Base-by-base conservation (phyloP, 2,113 vertebrate species). In the Ploceus nigricollis region DNA sequence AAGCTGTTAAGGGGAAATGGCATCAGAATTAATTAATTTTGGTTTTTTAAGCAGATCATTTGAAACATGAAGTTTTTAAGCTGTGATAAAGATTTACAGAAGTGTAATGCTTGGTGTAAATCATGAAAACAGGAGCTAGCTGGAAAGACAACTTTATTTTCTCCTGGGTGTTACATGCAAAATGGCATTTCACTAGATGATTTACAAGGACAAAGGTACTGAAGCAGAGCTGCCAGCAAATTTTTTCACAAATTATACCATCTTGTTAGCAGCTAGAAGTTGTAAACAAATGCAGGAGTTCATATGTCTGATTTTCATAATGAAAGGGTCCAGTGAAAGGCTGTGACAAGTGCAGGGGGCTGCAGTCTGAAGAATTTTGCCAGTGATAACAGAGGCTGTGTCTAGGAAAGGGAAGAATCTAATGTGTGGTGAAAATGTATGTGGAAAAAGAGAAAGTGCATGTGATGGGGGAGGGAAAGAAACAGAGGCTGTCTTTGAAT, bases 351-450 rank as follows among this genome's bases (percentile, higher is more conserved):
- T 85, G 73, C 57, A 57, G n/a, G n/a, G 73, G 70, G 18, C 24
- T 81, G 51, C 82, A 96, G 58, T 70, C 58, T 63, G 58, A 95
- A 92, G 66, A 82, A 92, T 86, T 85, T 87, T 90, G 51, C 35
- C 33, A 28, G 54, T 50, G 33, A 35, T 94, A 79, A 80, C 7
- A 2, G 50, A 65, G 45, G 15, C 54, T 86, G 63, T 94, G 70
- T 80, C 70, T 73, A 39, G 45, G 39, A 88, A 91, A 68, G 30
- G 25, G 58, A 77, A 76, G 64, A 93, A 87, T 78, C 30, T 82
- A 35, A 76, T 69, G 31, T 42, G 65, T 93, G 75, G 15, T 51
- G 54, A 50, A 94, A 95, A 72, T 54, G 15, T 66, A 13, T 61
- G 25, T 69, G 58, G 61, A 61, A 40, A 80, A 70, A 64, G 30